Evolutionary conservation across 1,140 invertebrate genomes (phyloP).

Genomic region (Periplaneta americana): DNA sequence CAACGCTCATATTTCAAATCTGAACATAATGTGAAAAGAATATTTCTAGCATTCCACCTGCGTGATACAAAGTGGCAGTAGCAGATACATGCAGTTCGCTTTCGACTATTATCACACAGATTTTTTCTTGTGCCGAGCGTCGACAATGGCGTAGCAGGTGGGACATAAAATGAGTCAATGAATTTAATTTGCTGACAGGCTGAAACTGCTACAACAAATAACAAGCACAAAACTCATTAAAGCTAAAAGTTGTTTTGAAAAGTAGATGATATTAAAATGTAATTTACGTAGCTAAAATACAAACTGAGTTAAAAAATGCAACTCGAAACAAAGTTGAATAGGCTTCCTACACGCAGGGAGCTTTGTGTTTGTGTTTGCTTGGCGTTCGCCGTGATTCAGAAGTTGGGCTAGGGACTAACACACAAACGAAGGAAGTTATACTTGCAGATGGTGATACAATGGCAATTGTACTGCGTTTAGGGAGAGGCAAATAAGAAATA

Average conservation of each 20-base stretch:
- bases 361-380: neutral
- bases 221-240: neutral
- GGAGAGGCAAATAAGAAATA: neutral
- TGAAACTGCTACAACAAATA: neutral
- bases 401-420: neutral
- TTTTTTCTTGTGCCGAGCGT: neutral
- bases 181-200: neutral
- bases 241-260: neutral
- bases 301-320: too few species aligned
- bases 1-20: neutral
- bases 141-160: neutral
- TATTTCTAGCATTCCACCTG: neutral
- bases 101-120: neutral
- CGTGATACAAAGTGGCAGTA: neutral
- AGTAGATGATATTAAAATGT: neutral
- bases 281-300: neutral
- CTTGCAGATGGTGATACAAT: neutral
- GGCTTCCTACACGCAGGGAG: neutral
- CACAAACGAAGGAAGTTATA: neutral
- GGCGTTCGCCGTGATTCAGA: neutral
- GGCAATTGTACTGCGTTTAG: neutral
- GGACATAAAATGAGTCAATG: neutral
- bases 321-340: neutral
- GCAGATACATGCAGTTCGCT: too few species aligned
- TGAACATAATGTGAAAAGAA: neutral